These are phyloP conservation scores for Athalia rosae DNA, from an alignment of 2,888 invertebrate genomes.

Conservation along the genomic window DNA sequence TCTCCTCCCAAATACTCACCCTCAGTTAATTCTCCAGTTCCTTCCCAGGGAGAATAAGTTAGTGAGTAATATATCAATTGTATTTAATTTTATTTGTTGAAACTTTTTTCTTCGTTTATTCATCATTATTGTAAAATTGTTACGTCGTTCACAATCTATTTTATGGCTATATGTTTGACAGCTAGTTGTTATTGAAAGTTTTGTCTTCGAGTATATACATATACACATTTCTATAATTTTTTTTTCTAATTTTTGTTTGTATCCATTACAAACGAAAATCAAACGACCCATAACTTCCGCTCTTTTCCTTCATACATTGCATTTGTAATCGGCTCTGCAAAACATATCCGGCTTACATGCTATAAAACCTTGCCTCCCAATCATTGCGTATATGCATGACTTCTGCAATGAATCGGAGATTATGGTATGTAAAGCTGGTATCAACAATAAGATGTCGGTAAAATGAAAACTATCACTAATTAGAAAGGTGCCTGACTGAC, in stretches of 20 bases:
- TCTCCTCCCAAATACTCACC: constrained; percentile 48
- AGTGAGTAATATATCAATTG: background rate
- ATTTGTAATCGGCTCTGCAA: too few species aligned
- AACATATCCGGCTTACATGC: too few species aligned
- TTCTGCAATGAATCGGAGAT: too few species aligned
- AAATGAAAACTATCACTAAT: too few species aligned
- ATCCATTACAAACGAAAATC: background rate
- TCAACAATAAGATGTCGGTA: too few species aligned
- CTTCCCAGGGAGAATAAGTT: constrained; percentile 33
- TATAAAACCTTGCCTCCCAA: too few species aligned
- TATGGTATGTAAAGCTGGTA: too few species aligned
- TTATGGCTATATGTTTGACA: background rate
- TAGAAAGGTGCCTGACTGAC: background rate
- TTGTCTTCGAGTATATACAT: background rate
- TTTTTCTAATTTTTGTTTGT: background rate
- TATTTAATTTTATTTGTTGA: background rate
- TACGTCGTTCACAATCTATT: constrained; percentile 8
- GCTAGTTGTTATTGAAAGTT: background rate
- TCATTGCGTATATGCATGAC: too few species aligned
- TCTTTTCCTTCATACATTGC: background rate
- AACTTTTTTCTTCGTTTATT: too few species aligned
- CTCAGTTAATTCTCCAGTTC: constrained; percentile 16
- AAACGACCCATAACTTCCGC: background rate
- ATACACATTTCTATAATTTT: background rate
- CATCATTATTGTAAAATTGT: background rate